A percentile compares a stretch with the other conserved stretches of the same genome.
phyloP scores from a whole-genome alignment of 2,797 vertebrate species.

The Chelmon rostratus region DNA sequence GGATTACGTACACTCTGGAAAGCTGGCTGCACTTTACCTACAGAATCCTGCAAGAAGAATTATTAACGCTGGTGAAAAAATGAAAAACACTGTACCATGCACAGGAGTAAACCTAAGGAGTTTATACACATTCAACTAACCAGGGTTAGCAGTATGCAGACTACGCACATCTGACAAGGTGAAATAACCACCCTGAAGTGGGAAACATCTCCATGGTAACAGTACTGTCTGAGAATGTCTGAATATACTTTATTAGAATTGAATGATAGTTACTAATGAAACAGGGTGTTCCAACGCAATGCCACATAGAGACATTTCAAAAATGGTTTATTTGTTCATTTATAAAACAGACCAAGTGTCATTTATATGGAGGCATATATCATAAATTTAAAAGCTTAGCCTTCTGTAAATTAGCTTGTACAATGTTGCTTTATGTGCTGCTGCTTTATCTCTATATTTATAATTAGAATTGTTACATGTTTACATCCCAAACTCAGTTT shows the following conservation, averaged over 20 bases:
- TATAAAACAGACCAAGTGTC: not conserved
- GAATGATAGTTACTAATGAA: not conserved
- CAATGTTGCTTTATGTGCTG: not conserved
- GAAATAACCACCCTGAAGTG: not conserved
- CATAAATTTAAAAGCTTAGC: not conserved
- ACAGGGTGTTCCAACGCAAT: not conserved
- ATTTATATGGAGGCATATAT: not conserved
- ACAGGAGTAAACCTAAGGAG: not conserved
- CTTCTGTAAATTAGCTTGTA: not conserved
- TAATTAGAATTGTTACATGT: no score
- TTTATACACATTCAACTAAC: not conserved
- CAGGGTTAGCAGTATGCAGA: not conserved
- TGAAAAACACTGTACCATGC: fast-evolving
- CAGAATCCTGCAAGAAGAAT: constrained; percentile 80
- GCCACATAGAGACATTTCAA: not conserved
- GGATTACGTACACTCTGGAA: constrained; percentile 85
- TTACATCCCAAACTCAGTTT: not conserved
- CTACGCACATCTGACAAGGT: not conserved
- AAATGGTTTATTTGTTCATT: not conserved
- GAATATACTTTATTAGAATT: not conserved
- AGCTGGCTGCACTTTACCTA: constrained; percentile 82
- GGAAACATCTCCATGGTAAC: constrained; percentile 9
- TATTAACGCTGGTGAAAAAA: not conserved
- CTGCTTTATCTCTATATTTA: no score
- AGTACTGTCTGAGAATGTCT: not conserved